Base-by-base conservation (phyloP, 2,113 vertebrate genomes). In the Fregetta grallaria region DNA sequence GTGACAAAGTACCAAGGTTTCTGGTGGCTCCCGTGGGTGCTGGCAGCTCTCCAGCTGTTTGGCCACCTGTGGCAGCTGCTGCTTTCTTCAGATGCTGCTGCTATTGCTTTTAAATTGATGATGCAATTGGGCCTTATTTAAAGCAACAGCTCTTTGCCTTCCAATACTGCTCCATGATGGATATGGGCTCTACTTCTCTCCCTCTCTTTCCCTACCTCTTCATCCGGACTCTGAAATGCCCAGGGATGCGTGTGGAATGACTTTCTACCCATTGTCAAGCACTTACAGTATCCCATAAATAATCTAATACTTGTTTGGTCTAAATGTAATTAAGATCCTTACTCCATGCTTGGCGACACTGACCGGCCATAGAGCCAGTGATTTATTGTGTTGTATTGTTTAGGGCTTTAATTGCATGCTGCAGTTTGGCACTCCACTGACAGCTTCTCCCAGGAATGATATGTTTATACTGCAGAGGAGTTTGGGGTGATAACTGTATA, bases 271-370 rank as follows among this genome's bases (percentile, higher is more conserved):
- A 85, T 92, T 97, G 92, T 94, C 96, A 96, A 89, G 88, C 93
- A 94, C 95, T 94, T 94, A 85, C 84, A 96, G 94, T 94, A 90
- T 30, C 96, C 96, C 96, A 96, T 97, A 97, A 97, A 97, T 97
- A 97, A 97, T 94, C 96, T 74, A 86, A 96, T 95, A 90, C 95
- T 97, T 96, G 96, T 97, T 97, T 94, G 97, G 96, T 96, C 97
- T 97, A 94, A 96, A 95, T 95, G 97, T 97, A 97, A 97, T 97
- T 97, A 97, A 97, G 97, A 96, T 97, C 94, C 95, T 97, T 95
- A 85, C 92, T 97, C 94, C 96, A 93, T 44, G 97, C 97, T 93
- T 95, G 92, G 97, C 78, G 95, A 97, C 97, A 94, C 97, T 97
- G 97, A 94, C 97, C 91, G 75, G 96, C 95, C 96, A 38, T 27